Base-by-base conservation (phyloP, 2,888 invertebrate species). In the Smittia sp. region DNA sequence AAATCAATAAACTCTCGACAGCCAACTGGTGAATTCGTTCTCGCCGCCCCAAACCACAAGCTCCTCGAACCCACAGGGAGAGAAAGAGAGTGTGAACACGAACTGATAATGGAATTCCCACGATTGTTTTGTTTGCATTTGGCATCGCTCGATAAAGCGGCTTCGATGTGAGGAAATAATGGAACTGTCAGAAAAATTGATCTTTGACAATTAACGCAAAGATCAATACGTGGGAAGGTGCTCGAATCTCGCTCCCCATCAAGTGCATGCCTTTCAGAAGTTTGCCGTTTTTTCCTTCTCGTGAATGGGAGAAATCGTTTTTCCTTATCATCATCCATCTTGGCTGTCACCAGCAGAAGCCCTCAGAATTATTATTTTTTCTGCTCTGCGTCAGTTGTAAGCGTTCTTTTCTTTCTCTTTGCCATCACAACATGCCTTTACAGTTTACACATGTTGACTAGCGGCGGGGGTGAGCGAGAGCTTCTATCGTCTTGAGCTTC, bases 271-370 rank as follows among this genome's bases (percentile, higher is more conserved):
- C 52, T 32, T 67, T 67, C 38, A 38, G 63, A 63, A 27, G 25
- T 24, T 25, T 25, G 22, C 15, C 13, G 39, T 25, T 18, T 39
- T 68, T 68, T 68, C 41, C 18, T 25, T 65, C 25, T 67, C 41
- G 1, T 67, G 15, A 46, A 67, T 46, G 67, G 22, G 46, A 67
- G 20, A 69, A 69, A 54, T 69, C 69, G 52, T 41, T 69, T 67
- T 69, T 69, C 27, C 69, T 69, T 69, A 54, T 69, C 69, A 69
- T 69, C 69, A 69, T 69, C 69, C 69, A 69, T 69, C 54, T 69
- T 69, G 54, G 22, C 69, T 69, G 69, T 69, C 69, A 69, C 52
- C 69, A 15, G 18, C 69, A 69, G 69, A 69, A 69, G 69, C 54
- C 54, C 69, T 69, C 63, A 27, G 69, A 69, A 69, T 54, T 69